These are phyloP conservation scores for Pollenia labialis DNA, from an alignment of 2,888 invertebrate genomes.

Conservation along the genomic window DNA sequence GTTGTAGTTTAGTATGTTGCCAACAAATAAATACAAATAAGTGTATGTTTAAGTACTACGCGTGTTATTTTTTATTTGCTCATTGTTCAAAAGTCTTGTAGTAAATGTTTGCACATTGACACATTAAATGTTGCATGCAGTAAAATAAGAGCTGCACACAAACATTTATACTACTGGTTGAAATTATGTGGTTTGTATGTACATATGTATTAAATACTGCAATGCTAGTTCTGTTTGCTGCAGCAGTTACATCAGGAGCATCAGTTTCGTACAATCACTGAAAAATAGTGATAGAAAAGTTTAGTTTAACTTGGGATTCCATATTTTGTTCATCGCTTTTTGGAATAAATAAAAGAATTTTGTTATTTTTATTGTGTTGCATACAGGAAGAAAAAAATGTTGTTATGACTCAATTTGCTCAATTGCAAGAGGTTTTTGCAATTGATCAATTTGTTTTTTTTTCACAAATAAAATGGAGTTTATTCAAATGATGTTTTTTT, in stretches of 20 bases:
- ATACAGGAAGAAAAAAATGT: too few species aligned
- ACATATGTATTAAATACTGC: too few species aligned
- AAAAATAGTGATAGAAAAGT: constrained; percentile 46
- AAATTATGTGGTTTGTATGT: background rate
- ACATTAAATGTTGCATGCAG: constrained; percentile 68
- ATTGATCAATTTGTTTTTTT: too few species aligned
- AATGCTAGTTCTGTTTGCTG: background rate
- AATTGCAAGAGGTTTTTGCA: too few species aligned
- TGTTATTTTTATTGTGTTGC: background rate
- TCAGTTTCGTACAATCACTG: constrained; percentile 4
- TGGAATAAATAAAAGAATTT: background rate
- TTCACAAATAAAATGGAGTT: too few species aligned
- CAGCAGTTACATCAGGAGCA: constrained; percentile 14
- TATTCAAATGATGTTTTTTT: too few species aligned
- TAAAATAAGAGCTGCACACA: constrained; percentile 2
- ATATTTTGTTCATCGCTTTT: constrained; percentile 31
- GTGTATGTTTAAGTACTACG: constrained; percentile 4
- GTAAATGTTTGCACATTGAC: constrained; percentile 71
- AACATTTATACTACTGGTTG: background rate
- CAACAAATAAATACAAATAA: constrained; percentile 27
- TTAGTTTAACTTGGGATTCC: constrained; percentile 39
- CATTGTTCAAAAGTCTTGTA: constrained; percentile 44
- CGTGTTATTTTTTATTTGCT: constrained; percentile 30
- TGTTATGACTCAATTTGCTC: too few species aligned
- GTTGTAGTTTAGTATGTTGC: constrained; percentile 42